These are phyloP conservation scores for Amorpha juglandis DNA, from an alignment of 2,888 invertebrate species.

Conservation along the genomic window DNA sequence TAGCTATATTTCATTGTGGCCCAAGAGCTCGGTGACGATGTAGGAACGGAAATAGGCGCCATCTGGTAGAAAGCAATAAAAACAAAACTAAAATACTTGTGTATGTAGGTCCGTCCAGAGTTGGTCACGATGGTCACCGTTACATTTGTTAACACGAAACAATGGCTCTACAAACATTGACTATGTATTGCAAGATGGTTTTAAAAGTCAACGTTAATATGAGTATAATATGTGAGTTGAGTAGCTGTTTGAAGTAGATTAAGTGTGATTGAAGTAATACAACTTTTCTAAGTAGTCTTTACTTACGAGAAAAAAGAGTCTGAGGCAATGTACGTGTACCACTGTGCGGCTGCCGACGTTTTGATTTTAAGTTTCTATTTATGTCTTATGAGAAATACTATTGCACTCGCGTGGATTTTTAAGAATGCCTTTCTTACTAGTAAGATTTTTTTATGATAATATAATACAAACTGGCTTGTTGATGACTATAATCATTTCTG, in stretches of 20 bases:
- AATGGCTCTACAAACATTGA: constrained; percentile 16
- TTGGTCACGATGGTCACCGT: constrained; percentile 17
- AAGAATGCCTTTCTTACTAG: too few relatives aligned
- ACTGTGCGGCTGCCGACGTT: too few relatives aligned
- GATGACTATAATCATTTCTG: neutral
- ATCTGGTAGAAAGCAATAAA: constrained; percentile 18
- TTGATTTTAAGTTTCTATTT: too few relatives aligned
- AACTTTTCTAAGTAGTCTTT: neutral
- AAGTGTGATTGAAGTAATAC: neutral
- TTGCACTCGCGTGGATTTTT: too few relatives aligned
- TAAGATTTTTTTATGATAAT: too few relatives aligned
- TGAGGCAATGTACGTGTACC: too few relatives aligned
- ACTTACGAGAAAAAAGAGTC: neutral
- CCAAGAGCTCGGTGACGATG: constrained; percentile 6
- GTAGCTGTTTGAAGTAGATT: neutral
- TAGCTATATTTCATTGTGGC: constrained; percentile 4
- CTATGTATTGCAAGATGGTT: constrained; percentile 15
- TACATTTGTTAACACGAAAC: constrained; percentile 24
- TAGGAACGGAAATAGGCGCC: constrained; percentile 23
- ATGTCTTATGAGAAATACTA: too few relatives aligned
- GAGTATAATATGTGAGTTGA: neutral
- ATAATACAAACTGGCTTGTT: too few relatives aligned
- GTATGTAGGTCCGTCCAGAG: constrained; percentile 12
- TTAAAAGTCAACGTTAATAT: neutral
- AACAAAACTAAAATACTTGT: neutral